A percentile compares a stretch with the other conserved stretches of the same genome.
Evolutionary conservation across 2,888 invertebrate genomes (phyloP).

Genomic region (Scrobipalpa costella): DNA sequence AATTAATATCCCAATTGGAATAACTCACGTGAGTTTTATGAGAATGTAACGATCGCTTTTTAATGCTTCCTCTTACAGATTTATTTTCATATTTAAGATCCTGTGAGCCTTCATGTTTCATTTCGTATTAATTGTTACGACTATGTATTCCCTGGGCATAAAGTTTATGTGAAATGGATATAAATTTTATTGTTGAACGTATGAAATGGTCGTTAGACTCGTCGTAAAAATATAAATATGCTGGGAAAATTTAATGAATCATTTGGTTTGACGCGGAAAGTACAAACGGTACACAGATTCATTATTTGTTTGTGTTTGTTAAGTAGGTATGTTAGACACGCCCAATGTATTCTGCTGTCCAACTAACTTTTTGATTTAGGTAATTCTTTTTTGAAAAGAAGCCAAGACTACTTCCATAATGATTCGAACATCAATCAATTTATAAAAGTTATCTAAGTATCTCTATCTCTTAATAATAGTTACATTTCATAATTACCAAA

Average conservation of each 20-base stretch:
- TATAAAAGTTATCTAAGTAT: neutral
- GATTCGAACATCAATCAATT: neutral
- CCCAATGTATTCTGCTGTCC: neutral
- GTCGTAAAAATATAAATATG: neutral
- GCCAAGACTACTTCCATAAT: neutral
- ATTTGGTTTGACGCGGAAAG: neutral
- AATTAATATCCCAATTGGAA: slow-evolving; percentile 20
- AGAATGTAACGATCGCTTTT: slow-evolving; percentile 9
- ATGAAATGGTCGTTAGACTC: neutral
- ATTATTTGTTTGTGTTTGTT: neutral
- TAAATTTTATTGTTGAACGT: neutral
- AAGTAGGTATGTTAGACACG: neutral
- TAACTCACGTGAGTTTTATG: slow-evolving; percentile 8
- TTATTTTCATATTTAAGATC: slow-evolving; percentile 12
- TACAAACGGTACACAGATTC: neutral
- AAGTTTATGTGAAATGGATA: neutral
- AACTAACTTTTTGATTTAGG: neutral
- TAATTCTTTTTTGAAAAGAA: neutral
- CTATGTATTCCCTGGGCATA: slow-evolving; percentile 10
- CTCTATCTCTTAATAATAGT: neutral
- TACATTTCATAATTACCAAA: neutral
- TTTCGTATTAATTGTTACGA: slow-evolving; percentile 5
- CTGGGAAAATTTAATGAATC: slow-evolving; percentile 8
- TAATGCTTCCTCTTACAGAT: neutral
- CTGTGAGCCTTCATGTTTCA: neutral